Conservation (phyloP, 2,888 invertebrate species). For the Callyntrura guangdongensis region DNA sequence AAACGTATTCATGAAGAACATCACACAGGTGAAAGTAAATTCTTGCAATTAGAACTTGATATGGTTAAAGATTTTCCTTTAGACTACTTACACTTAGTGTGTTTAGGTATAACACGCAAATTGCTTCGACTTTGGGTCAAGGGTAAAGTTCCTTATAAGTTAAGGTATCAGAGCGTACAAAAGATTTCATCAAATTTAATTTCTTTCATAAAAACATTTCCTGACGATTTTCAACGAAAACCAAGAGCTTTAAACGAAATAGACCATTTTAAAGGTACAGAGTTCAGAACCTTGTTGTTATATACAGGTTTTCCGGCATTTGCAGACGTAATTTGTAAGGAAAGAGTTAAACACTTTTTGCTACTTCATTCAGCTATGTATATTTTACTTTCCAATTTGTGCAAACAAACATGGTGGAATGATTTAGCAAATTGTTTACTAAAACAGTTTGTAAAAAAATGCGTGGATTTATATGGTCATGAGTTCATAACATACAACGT, state of each 20-base stretch:
- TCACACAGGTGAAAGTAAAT: too few species aligned
- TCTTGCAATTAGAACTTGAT: slow-evolving; percentile 4
- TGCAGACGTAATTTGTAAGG: neutral
- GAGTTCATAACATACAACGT: slow-evolving; percentile 71
- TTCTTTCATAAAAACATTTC: slow-evolving; percentile 3
- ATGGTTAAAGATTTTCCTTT: slow-evolving; percentile 49
- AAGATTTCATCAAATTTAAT: slow-evolving; percentile 15
- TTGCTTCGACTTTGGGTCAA: slow-evolving; percentile 32
- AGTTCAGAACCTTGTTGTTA: slow-evolving; percentile 25
- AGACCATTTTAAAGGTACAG: slow-evolving; percentile 45
- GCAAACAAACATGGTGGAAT: slow-evolving; percentile 36
- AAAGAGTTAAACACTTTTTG: slow-evolving; percentile 44
- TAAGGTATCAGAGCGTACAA: neutral
- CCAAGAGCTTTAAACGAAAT: slow-evolving; percentile 45
- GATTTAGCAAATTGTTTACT: slow-evolving; percentile 11
- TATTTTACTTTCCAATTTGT: slow-evolving; percentile 53
- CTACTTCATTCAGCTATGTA: slow-evolving; percentile 44
- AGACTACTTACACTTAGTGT: slow-evolving; percentile 65
- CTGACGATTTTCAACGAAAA: slow-evolving; percentile 59
- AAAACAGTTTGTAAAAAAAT: slow-evolving; percentile 18
- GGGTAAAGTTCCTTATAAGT: slow-evolving; percentile 39
- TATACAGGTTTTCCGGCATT: slow-evolving; percentile 58
- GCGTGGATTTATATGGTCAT: slow-evolving; percentile 3
- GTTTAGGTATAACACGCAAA: slow-evolving; percentile 52
- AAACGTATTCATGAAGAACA: too few species aligned